Evolutionary conservation across 92 coral and sea anemone species (phyloP).

Genomic region (Pocillopora grandis): DNA sequence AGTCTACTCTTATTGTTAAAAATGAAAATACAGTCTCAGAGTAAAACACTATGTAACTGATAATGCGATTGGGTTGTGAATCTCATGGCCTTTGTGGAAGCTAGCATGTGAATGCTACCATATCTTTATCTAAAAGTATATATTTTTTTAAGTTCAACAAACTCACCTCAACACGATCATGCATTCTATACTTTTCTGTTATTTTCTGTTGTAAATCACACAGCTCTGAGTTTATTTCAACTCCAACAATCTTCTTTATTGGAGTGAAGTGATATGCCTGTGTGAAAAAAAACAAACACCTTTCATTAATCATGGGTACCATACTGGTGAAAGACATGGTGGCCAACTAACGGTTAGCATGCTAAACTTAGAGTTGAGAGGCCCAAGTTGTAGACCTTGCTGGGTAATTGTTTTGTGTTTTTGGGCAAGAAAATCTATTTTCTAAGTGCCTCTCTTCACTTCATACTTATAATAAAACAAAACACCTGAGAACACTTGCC

Average conservation of each 20-base stretch:
- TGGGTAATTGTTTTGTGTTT: too few species aligned
- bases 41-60: not conserved
- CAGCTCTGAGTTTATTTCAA: slow-evolving; percentile 74
- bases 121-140: too few species aligned
- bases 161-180: slow-evolving; percentile 72
- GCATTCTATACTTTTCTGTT: slow-evolving; percentile 52
- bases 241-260: slow-evolving; percentile 72
- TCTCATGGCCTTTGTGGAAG: not conserved
- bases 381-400: too few species aligned
- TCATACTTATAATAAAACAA: not conserved
- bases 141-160: not conserved
- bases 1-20: too few species aligned
- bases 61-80: not conserved
- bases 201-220: slow-evolving; percentile 72
- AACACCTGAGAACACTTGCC: slow-evolving; percentile 35
- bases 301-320: too few species aligned
- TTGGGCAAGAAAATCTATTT: too few species aligned
- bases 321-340: not conserved
- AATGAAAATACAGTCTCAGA: too few species aligned
- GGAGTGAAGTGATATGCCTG: slow-evolving; percentile 75
- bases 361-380: too few species aligned
- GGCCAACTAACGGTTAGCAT: too few species aligned
- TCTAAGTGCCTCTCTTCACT: too few species aligned
- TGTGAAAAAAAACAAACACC: not conserved
- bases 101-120: not conserved